Evolutionary conservation across 2,888 invertebrate species (phyloP).

Genomic region (Hypomecis punctinalis): DNA sequence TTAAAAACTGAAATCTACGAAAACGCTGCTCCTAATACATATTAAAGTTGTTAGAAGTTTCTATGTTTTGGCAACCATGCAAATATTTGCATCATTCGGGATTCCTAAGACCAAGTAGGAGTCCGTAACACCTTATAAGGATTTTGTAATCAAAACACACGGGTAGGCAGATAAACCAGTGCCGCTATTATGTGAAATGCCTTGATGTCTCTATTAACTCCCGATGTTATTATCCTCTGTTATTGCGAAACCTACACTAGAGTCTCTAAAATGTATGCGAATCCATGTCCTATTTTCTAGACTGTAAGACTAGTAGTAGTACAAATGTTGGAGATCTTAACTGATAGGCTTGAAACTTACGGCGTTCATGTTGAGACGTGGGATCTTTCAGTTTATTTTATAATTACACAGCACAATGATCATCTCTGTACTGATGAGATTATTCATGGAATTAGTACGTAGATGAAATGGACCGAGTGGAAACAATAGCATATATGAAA

Average conservation of each 20-base stretch:
- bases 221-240: constrained; percentile 18
- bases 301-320: neutral
- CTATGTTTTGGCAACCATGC: constrained; percentile 18
- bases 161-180: constrained; percentile 27
- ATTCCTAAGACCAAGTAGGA: constrained; percentile 13
- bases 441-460: too few species aligned
- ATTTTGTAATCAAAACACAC: constrained; percentile 26
- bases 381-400: too few species aligned
- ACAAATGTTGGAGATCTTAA: too few species aligned
- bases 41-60: too few species aligned
- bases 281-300: constrained; percentile 2
- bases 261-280: constrained; percentile 2
- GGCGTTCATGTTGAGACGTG: too few species aligned
- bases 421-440: too few species aligned
- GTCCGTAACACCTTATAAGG: constrained; percentile 16
- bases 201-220: constrained; percentile 26
- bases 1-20: too few species aligned
- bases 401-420: too few species aligned
- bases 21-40: too few species aligned
- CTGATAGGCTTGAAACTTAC: too few species aligned
- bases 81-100: constrained; percentile 1
- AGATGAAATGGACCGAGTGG: too few species aligned
- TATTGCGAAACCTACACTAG: constrained; percentile 9
- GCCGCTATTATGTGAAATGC: constrained; percentile 25
- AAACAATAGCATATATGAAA: too few species aligned